A percentile compares a stretch with the other conserved stretches of the same genome.
These are phyloP conservation scores for Uria aalge DNA, from an alignment of 2,113 vertebrate genomes.

Conservation along the genomic window DNA sequence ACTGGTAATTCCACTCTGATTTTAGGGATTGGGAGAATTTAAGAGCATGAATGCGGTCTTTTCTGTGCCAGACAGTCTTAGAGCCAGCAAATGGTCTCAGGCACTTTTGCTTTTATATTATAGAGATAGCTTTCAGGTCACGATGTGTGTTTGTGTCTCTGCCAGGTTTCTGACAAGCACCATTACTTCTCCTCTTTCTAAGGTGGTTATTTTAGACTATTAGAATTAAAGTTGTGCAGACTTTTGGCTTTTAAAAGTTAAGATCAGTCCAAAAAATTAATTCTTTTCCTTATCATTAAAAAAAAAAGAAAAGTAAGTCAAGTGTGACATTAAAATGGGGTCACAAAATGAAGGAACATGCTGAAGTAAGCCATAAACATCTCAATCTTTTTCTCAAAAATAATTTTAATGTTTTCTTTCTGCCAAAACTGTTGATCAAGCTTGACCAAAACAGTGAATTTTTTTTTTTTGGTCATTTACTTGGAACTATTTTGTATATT, in stretches of 20 bases:
- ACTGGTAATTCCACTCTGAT: not conserved
- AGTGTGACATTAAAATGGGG: not conserved
- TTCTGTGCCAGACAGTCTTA: not conserved
- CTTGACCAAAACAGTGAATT: not conserved
- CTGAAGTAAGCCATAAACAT: not conserved
- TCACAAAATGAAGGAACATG: not conserved
- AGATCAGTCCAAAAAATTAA: not conserved
- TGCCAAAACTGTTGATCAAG: not conserved
- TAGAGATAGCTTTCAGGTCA: not conserved
- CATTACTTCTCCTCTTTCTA: not conserved
- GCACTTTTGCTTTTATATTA: not conserved
- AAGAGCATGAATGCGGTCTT: not conserved
- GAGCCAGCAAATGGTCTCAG: not conserved
- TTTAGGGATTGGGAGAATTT: not conserved
- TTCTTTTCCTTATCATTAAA: not conserved
- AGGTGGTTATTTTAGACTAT: not conserved
- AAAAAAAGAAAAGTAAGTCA: not conserved
- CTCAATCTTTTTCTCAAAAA: not conserved
- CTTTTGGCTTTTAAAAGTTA: not conserved
- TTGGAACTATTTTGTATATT: not conserved
- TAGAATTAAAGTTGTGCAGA: not conserved
- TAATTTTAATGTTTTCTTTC: not conserved
- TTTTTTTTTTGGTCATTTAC: not conserved
- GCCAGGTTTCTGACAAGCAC: not conserved
- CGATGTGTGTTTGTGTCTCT: not conserved